Base-by-base conservation (phyloP, 2,797 vertebrate species). In the Danio albolineatus region DNA sequence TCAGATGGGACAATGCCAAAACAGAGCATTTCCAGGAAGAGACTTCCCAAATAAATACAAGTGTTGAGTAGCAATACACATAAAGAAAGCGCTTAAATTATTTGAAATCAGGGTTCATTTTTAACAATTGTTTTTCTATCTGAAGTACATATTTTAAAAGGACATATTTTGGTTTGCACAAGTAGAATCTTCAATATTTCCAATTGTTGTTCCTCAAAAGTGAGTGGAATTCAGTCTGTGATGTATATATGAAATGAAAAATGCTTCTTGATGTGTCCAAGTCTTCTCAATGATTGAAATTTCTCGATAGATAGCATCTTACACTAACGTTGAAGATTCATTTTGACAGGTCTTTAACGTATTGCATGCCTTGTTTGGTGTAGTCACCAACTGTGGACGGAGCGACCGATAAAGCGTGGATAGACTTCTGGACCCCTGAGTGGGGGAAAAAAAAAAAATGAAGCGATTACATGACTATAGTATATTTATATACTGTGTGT, bases 321-420 rank as follows among this genome's bases (percentile, higher is more conserved):
- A 54, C 38, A 4, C 6, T 14, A 28, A 41, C n/a, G n/a, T 7
- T 43, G 54, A 66, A 28, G 10, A 10, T 44, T 96, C 89, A 97
- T 88, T 98, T 98, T 84, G 88, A 54, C 6, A 94, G 93, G 8
- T 96, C 92, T 84, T 96, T 97, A 76, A 97, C 4, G 0, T 97
- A 96, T 36, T 96, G 94, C 90, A 96, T 85, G 78, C 95, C 92
- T 79, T 96, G 91, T 64, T 17, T 88, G 48, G 94, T 92, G 88
- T 95, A 96, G 49, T 95, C 93, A 53, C 86, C 84, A 76, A 90
- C 91, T 87, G 90, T 96, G 84, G 91, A 91, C 12, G 97, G 97
- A 60, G 95, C 96, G 8, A 91, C 91, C 0, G 97, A 99, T 78
- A 99, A 91, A 21, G 92, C 82, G 6, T 93, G 93, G 87, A 98